These are phyloP conservation scores for Urophycis tenuis DNA, from an alignment of 2,797 vertebrate species.

Conservation along the genomic window DNA sequence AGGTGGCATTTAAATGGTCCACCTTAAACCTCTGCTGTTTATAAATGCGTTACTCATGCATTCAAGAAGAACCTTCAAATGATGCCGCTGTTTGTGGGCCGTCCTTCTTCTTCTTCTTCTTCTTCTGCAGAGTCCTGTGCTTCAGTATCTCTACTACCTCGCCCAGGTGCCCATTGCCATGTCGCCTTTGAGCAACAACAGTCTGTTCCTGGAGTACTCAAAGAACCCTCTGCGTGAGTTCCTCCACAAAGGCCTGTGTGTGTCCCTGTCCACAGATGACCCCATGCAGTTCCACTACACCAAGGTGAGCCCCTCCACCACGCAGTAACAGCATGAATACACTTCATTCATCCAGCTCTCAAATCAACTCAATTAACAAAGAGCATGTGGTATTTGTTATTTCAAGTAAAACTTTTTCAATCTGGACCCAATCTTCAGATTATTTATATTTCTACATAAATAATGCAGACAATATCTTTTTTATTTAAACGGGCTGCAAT, in stretches of 20 bases:
- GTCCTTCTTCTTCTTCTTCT: neutral
- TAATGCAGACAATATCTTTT: too few species aligned
- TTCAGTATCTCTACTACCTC: constrained; percentile 96
- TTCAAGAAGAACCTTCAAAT: constrained; percentile 3
- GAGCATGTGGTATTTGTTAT: neutral
- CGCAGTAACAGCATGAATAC: neutral
- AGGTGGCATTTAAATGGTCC: neutral
- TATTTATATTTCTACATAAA: too few species aligned
- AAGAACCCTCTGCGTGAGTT: constrained; percentile 93
- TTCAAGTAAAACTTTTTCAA: neutral
- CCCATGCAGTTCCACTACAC: constrained; percentile 99
- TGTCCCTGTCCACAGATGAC: constrained; percentile 94
- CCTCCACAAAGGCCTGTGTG: constrained; percentile 87
- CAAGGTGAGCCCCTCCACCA: constrained; percentile 71
- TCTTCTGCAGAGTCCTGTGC: constrained; percentile 82
- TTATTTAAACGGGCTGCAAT: too few species aligned
- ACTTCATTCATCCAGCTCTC: neutral
- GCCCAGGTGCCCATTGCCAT: constrained; percentile 95
- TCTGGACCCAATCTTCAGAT: too few species aligned
- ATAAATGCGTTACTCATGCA: neutral
- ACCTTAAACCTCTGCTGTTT: neutral
- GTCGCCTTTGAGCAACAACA: constrained; percentile 98
- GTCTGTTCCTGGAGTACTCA: constrained; percentile 92
- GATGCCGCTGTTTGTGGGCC: neutral
- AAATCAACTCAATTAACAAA: neutral